A percentile compares a stretch with the other conserved stretches of the same genome.
These are phyloP conservation scores for Clistopyga incitator DNA, from an alignment of 2,888 invertebrate genomes.

Conservation along the genomic window DNA sequence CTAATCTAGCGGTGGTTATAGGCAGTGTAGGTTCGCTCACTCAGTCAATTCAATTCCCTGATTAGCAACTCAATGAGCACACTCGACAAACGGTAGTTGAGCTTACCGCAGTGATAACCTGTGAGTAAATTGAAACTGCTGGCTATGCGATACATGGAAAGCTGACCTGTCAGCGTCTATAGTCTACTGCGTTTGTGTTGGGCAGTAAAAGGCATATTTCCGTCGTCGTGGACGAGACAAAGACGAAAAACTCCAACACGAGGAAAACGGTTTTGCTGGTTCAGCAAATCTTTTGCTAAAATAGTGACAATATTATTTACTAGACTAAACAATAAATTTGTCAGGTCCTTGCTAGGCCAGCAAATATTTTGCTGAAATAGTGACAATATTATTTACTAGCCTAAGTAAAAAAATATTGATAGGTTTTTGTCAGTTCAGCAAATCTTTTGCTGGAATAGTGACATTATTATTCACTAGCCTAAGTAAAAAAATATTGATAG, in stretches of 20 bases:
- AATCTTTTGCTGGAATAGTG: too few species aligned
- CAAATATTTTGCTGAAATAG: too few species aligned
- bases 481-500: too few species aligned
- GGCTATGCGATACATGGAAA: constrained; percentile 17
- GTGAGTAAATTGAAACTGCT: constrained; percentile 47
- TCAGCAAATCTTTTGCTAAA: not conserved
- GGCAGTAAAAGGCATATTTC: not conserved
- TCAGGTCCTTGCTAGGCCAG: too few species aligned
- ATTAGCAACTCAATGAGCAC: constrained; percentile 26
- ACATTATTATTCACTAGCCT: too few species aligned
- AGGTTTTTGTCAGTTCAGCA: too few species aligned
- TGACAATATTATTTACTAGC: too few species aligned
- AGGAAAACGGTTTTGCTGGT: too few species aligned
- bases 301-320: too few species aligned
- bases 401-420: too few species aligned
- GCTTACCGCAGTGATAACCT: constrained; percentile 30
- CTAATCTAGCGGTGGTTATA: not conserved
- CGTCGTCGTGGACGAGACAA: not conserved
- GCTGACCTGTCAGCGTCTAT: not conserved
- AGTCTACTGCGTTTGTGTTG: not conserved
- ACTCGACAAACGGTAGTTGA: constrained; percentile 32
- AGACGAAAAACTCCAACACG: too few species aligned
- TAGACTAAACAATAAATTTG: too few species aligned
- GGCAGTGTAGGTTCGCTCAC: not conserved
- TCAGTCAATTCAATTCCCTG: constrained; percentile 27